phyloP scores from a whole-genome alignment of 2,888 invertebrate species.

The Apoda limacodes region DNA sequence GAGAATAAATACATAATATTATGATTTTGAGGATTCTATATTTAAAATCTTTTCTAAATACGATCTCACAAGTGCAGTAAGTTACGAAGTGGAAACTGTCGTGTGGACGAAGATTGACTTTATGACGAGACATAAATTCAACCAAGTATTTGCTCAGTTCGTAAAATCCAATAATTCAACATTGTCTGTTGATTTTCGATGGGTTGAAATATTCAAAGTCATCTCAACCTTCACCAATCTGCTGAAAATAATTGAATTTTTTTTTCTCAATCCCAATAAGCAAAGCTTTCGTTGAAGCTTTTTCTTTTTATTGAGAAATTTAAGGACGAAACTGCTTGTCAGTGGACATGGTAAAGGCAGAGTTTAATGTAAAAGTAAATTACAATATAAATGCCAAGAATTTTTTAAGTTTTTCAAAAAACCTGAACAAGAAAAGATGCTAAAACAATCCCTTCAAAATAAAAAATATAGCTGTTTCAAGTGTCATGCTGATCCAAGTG shows the following conservation, averaged over 20 bases:
- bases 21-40: no score
- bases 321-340: constrained; percentile 7
- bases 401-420: constrained; percentile 12
- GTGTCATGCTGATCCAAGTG: constrained; percentile 11
- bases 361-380: constrained; percentile 11
- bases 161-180: no score
- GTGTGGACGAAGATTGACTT: no score
- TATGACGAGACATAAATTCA: no score
- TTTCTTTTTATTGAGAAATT: constrained; percentile 6
- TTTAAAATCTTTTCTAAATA: no score
- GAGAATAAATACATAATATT: no score
- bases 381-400: constrained; percentile 14
- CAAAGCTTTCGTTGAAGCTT: constrained; percentile 6
- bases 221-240: constrained; percentile 2
- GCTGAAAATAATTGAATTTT: no score
- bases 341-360: constrained; percentile 3
- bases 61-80: no score
- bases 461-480: constrained; percentile 13
- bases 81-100: no score
- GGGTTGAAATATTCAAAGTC: constrained; percentile 3
- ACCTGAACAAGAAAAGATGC: constrained; percentile 12
- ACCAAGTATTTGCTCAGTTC: no score
- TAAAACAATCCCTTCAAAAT: no score
- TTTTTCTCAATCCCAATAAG: constrained; percentile 1
- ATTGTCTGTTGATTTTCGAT: no score